phyloP scores from a whole-genome alignment of 2,888 invertebrate species.

The Oscheius onirici region DNA sequence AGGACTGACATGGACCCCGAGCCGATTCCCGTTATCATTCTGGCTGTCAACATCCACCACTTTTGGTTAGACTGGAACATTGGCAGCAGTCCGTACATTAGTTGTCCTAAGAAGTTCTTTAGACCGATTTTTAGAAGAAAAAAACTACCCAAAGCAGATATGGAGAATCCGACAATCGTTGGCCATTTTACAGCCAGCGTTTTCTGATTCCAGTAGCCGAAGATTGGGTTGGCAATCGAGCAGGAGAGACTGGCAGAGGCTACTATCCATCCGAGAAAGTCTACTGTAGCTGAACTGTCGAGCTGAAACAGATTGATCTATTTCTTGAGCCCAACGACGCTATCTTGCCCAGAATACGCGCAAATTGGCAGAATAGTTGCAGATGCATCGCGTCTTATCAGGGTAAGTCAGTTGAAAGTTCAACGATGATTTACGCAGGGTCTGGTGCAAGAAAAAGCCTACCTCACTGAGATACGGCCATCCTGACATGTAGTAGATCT shows the following conservation, averaged over 20 bases:
- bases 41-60: conserved; percentile 49
- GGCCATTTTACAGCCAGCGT: conserved; percentile 47
- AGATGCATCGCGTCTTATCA: background rate
- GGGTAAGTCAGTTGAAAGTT: conserved; percentile 15
- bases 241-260: conserved; percentile 52
- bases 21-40: conserved; percentile 47
- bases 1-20: conserved; percentile 33
- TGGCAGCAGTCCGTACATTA: conserved; percentile 43
- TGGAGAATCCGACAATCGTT: conserved; percentile 40
- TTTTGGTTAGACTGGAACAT: conserved; percentile 34
- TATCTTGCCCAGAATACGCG: background rate
- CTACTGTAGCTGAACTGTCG: conserved; percentile 44
- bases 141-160: conserved; percentile 38
- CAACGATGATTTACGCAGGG: background rate
- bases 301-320: conserved; percentile 35
- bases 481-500: conserved; percentile 42
- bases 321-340: background rate
- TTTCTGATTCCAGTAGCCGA: conserved; percentile 53
- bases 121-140: too few species aligned
- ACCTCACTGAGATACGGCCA: conserved; percentile 42
- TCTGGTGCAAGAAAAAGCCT: background rate
- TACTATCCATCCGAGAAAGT: conserved; percentile 53
- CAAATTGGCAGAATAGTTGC: background rate
- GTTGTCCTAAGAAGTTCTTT: conserved; percentile 33
- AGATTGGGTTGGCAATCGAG: conserved; percentile 49